Evolutionary conservation across 2,113 vertebrate species (phyloP), one percentile per base, ranked within the genome.

Genomic region (Lagopus muta): DNA sequence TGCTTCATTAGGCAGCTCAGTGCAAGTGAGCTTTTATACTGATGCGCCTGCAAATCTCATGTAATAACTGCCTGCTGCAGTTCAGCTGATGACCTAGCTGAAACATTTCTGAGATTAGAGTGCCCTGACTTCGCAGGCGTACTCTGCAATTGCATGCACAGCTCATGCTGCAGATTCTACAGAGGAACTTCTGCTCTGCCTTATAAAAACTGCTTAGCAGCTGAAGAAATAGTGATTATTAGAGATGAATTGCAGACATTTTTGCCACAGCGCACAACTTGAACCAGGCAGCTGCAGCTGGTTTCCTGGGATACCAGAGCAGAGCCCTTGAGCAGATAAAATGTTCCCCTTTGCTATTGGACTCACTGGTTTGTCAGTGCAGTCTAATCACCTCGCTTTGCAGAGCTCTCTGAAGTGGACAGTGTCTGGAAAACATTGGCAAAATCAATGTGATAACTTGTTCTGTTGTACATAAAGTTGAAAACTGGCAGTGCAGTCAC

Each of bases 271-370:
- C 72, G 70, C 25, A 21, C 18, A 42, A 69, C 38, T 55, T 75
- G 52, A 89, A 81, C 60, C 45, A 65, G 61, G 57, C 85, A 90
- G 88, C 88, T 94, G 91, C 61, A 52, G 54, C 69, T 89, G 60
- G 74, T 97, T 96, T 97, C 87, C 89, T 85, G 85, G 85, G 93
- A 95, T 91, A 94, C 90, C 48, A 28, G 50, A 85, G 58, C 21
- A 85, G 87, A 76, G 92, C 42, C 40, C 10, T 8, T 2, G 7
- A 89, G 76, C 8, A 13, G 28, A 72, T 89, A 25, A 60, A 42
- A 24, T 42, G 24, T 7, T 81, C 55, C 54, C 24, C 8, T 69
- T 88, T 67, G 36, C 47, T 69, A 36, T 67, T 74, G 73, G 67
- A 36, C n/a, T 88, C 48, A 54, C 58, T 62, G 10, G 27, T 40